A percentile compares a stretch with the other conserved stretches of the same genome.
phyloP scores from a whole-genome alignment of 1,140 invertebrate genomes.

The Conus betulinus region DNA sequence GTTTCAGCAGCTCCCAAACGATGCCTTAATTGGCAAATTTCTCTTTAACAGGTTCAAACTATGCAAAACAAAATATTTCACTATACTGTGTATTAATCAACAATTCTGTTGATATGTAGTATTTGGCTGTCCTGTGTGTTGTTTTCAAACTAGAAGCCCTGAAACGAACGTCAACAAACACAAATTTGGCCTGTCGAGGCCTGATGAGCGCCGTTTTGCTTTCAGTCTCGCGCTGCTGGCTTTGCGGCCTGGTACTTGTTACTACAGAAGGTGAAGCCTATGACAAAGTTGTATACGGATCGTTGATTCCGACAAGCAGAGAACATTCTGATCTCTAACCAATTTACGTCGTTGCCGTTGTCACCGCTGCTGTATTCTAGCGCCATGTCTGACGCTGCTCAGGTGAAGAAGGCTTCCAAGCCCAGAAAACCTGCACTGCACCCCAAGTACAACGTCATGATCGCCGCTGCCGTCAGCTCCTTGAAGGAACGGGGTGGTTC shows the following conservation, averaged over 20 bases:
- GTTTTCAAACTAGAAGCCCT: background rate
- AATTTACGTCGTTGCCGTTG: background rate
- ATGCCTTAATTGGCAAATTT: background rate
- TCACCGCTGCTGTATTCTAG: background rate
- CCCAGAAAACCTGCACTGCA: constrained; percentile 40
- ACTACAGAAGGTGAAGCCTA: background rate
- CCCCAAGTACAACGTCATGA: constrained; percentile 41
- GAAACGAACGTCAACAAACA: constrained; percentile 9
- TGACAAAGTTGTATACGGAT: background rate
- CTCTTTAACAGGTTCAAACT: background rate
- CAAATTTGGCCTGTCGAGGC: background rate
- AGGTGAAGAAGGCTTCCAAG: constrained; percentile 28
- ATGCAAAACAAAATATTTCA: background rate
- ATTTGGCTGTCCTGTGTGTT: background rate
- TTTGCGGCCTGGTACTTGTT: background rate
- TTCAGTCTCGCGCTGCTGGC: background rate
- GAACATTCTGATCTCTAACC: too few species aligned
- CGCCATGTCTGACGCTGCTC: constrained; percentile 34
- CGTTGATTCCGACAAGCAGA: background rate
- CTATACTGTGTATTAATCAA: background rate
- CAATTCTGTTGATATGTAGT: background rate
- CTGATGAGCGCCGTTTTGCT: background rate
- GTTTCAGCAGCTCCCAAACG: background rate
- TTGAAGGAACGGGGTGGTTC: constrained; percentile 44
- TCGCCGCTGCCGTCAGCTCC: constrained; percentile 14